Percentiles rank a stretch among this genome's conserved stretches.
Conservation (phyloP, 2,888 invertebrate genomes). For the Hylaea fasciaria region DNA sequence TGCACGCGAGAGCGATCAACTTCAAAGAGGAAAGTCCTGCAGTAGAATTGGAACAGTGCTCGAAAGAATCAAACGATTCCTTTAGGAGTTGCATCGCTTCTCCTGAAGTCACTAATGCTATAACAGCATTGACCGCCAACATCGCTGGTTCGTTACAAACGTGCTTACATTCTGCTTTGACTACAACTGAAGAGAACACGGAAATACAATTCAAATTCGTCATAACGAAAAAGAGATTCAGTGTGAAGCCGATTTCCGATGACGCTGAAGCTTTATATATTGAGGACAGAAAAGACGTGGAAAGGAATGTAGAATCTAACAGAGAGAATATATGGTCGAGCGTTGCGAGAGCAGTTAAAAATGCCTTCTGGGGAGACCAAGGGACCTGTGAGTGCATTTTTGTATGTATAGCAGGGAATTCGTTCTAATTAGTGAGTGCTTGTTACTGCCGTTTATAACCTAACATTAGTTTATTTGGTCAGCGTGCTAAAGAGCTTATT, state of each 20-base stretch:
- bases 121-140: constrained; percentile 69
- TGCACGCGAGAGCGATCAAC: constrained; percentile 76
- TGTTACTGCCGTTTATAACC: too few species aligned
- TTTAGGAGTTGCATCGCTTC: constrained; percentile 71
- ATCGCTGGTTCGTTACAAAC: constrained; percentile 74
- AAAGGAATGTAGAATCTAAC: constrained; percentile 53
- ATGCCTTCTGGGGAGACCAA: constrained; percentile 75
- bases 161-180: constrained; percentile 68
- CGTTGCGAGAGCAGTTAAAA: constrained; percentile 74
- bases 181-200: constrained; percentile 72
- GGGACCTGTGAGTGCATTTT: constrained; percentile 50
- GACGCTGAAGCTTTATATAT: constrained; percentile 48
- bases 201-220: constrained; percentile 81
- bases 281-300: constrained; percentile 54
- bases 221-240: constrained; percentile 75
- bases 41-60: constrained; percentile 57
- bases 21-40: constrained; percentile 78
- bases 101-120: constrained; percentile 64
- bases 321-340: constrained; percentile 79
- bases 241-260: constrained; percentile 64
- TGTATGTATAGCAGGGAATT: neutral
- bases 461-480: too few species aligned
- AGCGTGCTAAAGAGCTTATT: too few species aligned
- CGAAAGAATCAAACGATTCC: constrained; percentile 71
- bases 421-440: too few species aligned